Percentiles rank a stretch among this genome's conserved stretches.
Conservation (phyloP, 2,113 vertebrate species). For the Antennarius striatus region DNA sequence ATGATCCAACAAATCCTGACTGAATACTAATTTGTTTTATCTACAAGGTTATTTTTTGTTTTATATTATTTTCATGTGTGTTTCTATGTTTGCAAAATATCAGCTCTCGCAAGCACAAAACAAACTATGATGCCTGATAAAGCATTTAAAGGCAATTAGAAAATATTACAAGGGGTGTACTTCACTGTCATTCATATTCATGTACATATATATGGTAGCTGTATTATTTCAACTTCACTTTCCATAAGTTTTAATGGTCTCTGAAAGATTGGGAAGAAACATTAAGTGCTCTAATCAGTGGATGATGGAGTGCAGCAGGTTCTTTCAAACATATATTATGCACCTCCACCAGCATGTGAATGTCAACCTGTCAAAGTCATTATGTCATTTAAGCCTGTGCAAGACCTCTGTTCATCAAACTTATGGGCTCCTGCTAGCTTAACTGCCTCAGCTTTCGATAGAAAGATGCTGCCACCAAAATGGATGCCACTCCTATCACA, state of each 20-base stretch:
- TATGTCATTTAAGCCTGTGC: constrained; percentile 15
- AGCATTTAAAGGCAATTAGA: neutral
- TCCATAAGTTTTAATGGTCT: constrained; percentile 24
- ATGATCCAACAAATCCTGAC: neutral
- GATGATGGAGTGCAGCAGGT: constrained; percentile 40
- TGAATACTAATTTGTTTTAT: constrained; percentile 1
- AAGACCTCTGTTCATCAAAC: constrained; percentile 22
- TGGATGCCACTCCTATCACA: constrained; percentile 51
- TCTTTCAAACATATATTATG: constrained; percentile 37
- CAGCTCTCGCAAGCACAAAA: constrained; percentile 15
- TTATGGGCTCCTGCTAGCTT: constrained; percentile 35
- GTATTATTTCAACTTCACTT: constrained; percentile 37
- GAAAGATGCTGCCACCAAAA: constrained; percentile 58
- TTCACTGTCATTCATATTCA: neutral
- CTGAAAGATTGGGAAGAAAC: constrained; percentile 39
- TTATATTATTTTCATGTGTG: constrained; percentile 17
- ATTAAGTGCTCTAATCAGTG: constrained; percentile 40
- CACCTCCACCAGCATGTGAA: constrained; percentile 52
- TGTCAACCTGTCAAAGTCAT: constrained; percentile 52
- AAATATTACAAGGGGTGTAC: constrained; percentile 8
- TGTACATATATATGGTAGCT: constrained; percentile 3
- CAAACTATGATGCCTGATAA: constrained; percentile 3
- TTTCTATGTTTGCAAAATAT: constrained; percentile 31
- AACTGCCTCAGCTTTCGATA: constrained; percentile 53
- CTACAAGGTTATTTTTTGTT: constrained; percentile 6